These are phyloP conservation scores for Cephus nigrinus DNA, from an alignment of 2,888 invertebrate genomes.

Conservation along the genomic window DNA sequence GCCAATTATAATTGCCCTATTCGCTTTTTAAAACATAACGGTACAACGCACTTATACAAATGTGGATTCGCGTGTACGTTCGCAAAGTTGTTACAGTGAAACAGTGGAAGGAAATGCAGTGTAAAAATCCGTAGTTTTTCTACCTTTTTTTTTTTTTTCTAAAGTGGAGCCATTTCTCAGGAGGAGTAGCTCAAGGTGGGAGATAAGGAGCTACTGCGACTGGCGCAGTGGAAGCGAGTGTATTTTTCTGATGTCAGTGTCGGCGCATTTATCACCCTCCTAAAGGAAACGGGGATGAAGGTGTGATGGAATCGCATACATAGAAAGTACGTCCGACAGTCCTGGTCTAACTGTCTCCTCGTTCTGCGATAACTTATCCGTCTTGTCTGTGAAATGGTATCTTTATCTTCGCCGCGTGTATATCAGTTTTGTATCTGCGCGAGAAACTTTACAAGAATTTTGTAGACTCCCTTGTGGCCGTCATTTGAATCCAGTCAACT, in stretches of 20 bases:
- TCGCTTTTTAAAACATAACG: background rate
- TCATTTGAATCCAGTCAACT: background rate
- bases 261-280: slow-evolving; percentile 31
- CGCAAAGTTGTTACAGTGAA: slow-evolving; percentile 18
- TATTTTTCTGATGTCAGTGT: slow-evolving; percentile 33
- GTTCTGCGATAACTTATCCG: background rate
- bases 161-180: slow-evolving; percentile 25
- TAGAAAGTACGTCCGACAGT: slow-evolving; percentile 1
- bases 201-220: slow-evolving; percentile 27
- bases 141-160: slow-evolving; percentile 9
- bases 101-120: slow-evolving; percentile 14
- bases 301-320: background rate
- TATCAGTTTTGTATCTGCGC: background rate
- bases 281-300: slow-evolving; percentile 17
- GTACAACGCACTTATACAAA: background rate
- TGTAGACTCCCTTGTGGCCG: background rate
- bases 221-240: slow-evolving; percentile 25
- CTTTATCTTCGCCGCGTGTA: background rate
- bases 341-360: background rate
- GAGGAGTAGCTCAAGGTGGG: slow-evolving; percentile 19
- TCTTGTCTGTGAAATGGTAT: background rate
- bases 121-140: slow-evolving; percentile 11
- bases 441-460: background rate
- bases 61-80: background rate
- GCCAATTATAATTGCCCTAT: background rate